These are phyloP conservation scores for Beris morrisii DNA, from an alignment of 2,888 invertebrate genomes.

Conservation along the genomic window DNA sequence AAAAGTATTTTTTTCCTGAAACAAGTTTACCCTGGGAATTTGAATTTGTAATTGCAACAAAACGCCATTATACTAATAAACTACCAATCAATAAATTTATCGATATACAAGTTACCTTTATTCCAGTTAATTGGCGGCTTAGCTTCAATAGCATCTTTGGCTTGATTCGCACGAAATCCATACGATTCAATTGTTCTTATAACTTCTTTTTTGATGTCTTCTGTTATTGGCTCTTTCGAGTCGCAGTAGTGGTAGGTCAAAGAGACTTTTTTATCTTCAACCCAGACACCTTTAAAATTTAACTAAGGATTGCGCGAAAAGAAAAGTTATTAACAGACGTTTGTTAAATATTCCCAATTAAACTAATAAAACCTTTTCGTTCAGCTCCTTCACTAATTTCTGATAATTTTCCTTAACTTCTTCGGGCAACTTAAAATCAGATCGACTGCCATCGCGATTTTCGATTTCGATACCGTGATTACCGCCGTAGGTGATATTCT, in stretches of 20 bases:
- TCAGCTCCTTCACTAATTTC: constrained; percentile 64
- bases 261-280: constrained; percentile 72
- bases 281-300: constrained; percentile 71
- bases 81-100: too few species aligned
- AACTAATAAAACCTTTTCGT: constrained; percentile 58
- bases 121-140: constrained; percentile 78
- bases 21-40: too few species aligned
- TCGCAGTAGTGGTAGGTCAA: constrained; percentile 74
- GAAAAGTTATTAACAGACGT: not conserved
- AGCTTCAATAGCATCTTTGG: constrained; percentile 74
- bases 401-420: constrained; percentile 66
- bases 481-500: constrained; percentile 69
- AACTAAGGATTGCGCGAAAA: constrained; percentile 51
- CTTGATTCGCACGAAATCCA: constrained; percentile 67
- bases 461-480: constrained; percentile 76
- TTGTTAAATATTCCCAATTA: constrained; percentile 38
- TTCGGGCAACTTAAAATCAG: constrained; percentile 70
- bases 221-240: constrained; percentile 55
- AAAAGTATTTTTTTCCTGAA: too few species aligned
- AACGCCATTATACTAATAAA: too few species aligned
- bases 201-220: constrained; percentile 61
- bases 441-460: constrained; percentile 71
- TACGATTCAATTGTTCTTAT: constrained; percentile 63
- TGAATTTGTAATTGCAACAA: too few species aligned
- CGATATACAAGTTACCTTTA: constrained; percentile 58